Percentiles rank a stretch among this genome's conserved stretches.
Evolutionary conservation across 2,888 invertebrate species (phyloP).

Genomic region (Dyspetes luteomarginatus): DNA sequence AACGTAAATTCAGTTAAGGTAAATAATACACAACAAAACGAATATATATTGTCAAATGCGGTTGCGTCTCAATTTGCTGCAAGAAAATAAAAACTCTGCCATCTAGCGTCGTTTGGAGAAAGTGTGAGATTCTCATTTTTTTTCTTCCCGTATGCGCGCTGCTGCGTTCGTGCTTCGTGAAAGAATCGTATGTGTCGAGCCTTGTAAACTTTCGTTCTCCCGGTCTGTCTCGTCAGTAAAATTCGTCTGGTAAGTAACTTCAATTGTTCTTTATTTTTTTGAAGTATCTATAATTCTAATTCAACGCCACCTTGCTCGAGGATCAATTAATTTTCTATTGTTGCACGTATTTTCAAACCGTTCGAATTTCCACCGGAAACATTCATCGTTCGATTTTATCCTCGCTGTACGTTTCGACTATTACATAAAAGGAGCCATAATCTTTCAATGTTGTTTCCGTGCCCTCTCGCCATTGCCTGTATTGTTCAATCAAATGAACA

Average conservation of each 20-base stretch:
- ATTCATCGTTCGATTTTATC: not conserved
- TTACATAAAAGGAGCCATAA: slow-evolving; percentile 73
- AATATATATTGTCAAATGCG: slow-evolving; percentile 32
- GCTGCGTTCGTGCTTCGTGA: not conserved
- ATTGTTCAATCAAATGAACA: not conserved
- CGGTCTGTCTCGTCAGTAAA: slow-evolving; percentile 64
- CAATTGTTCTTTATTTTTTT: slow-evolving; percentile 63
- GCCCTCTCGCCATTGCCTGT: slow-evolving; percentile 27
- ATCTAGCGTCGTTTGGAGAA: not conserved
- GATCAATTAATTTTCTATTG: slow-evolving; percentile 18
- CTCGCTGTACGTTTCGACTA: slow-evolving; percentile 61
- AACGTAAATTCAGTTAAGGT: slow-evolving; percentile 41
- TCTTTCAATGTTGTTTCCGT: slow-evolving; percentile 62
- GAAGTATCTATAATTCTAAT: not conserved
- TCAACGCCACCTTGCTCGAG: not conserved
- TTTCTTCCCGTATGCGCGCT: slow-evolving; percentile 13
- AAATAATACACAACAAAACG: slow-evolving; percentile 55
- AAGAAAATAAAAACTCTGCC: slow-evolving; percentile 5
- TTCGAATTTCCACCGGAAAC: not conserved
- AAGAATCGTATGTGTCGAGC: slow-evolving; percentile 50
- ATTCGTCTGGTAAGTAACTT: slow-evolving; percentile 68
- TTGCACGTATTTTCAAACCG: slow-evolving; percentile 2
- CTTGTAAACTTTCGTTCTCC: slow-evolving; percentile 56
- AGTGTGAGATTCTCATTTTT: not conserved
- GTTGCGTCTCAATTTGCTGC: not conserved